phyloP scores from a whole-genome alignment of 1,140 invertebrate genomes.

The Eumaeus atala region DNA sequence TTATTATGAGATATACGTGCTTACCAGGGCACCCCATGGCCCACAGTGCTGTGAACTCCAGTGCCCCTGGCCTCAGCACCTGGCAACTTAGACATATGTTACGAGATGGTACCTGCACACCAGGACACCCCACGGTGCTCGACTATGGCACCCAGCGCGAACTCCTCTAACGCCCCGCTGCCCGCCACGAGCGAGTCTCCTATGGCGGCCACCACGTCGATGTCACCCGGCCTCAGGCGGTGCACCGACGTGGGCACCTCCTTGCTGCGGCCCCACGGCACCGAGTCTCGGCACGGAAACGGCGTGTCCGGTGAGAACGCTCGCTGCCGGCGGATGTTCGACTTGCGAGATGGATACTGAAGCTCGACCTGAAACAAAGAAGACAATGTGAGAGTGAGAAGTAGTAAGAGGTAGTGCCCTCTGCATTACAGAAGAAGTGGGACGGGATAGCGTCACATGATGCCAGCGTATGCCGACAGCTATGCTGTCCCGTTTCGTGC shows the following conservation, averaged over 20 bases:
- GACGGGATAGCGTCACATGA: too few relatives aligned
- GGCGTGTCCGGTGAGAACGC: constrained; percentile 43
- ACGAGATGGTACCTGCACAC: constrained; percentile 80
- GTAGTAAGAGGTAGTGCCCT: too few relatives aligned
- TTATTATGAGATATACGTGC: too few relatives aligned
- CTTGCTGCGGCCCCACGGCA: constrained; percentile 44
- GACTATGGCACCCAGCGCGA: constrained; percentile 81
- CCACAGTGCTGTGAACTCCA: too few relatives aligned
- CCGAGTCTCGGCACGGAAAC: constrained; percentile 48
- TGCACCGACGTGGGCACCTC: constrained; percentile 52
- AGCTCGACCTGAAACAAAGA: constrained; percentile 40
- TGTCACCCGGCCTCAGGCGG: constrained; percentile 81
- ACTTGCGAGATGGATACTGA: constrained; percentile 49
- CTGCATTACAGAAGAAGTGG: too few relatives aligned
- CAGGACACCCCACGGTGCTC: constrained; percentile 87
- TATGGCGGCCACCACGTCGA: constrained; percentile 85
- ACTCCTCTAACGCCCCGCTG: constrained; percentile 84
- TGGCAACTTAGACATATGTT: too few relatives aligned
- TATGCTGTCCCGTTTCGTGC: too few relatives aligned
- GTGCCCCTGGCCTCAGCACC: too few relatives aligned
- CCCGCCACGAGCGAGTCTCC: constrained; percentile 87
- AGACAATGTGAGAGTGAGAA: constrained; percentile 8
- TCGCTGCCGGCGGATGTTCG: constrained; percentile 54
- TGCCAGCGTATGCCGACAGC: too few relatives aligned
- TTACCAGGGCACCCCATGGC: too few relatives aligned